These are phyloP conservation scores for Pelecanoides urinatrix DNA, from an alignment of 2,113 vertebrate species.

Conservation along the genomic window DNA sequence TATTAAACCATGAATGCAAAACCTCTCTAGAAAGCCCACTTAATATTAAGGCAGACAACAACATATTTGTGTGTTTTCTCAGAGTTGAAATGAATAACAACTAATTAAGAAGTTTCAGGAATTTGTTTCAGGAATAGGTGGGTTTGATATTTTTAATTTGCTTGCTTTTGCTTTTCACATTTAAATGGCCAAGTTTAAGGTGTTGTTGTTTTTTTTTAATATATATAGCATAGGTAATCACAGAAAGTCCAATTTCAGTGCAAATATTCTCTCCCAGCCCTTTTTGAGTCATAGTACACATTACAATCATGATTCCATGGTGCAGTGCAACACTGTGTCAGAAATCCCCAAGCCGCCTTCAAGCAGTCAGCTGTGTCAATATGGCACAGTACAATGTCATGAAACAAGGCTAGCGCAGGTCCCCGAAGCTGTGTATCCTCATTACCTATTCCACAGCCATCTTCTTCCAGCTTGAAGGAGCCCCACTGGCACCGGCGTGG, in stretches of 20 bases:
- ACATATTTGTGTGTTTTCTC: neutral
- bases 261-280: neutral
- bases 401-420: neutral
- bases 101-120: neutral
- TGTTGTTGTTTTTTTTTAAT: neutral
- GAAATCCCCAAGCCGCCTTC: neutral
- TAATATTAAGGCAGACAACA: neutral
- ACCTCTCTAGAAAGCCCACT: neutral
- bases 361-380: neutral
- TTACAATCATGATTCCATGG: neutral
- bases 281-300: neutral
- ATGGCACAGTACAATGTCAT: neutral
- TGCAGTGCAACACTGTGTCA: neutral
- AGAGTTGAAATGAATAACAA: neutral
- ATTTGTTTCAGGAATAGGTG: neutral
- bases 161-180: neutral
- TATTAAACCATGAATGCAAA: neutral
- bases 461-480: neutral
- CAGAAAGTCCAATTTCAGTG: neutral
- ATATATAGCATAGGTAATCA: neutral
- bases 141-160: neutral
- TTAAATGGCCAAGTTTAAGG: neutral
- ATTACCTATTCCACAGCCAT: neutral
- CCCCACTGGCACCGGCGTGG: fast-evolving
- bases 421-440: neutral